phyloP scores from a whole-genome alignment of 2,888 invertebrate genomes.

The Siphlonurus alternatus region DNA sequence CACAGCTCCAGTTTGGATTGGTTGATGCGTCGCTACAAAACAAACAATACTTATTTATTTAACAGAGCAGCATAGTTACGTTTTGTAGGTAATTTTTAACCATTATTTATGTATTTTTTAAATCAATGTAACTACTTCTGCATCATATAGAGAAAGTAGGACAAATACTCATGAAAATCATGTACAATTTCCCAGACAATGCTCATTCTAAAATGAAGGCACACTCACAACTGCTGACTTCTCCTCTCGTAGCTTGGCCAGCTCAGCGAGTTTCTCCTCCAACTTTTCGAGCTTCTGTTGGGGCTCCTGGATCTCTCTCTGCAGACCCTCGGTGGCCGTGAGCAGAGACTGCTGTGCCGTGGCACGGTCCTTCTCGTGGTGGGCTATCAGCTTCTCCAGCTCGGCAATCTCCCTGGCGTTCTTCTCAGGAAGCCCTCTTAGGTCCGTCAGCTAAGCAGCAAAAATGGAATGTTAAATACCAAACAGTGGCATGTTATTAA shows the following conservation, averaged over 20 bases:
- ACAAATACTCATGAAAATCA: neutral
- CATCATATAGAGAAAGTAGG: too few species aligned
- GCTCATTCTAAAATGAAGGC: slow-evolving; percentile 4
- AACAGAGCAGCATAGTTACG: neutral
- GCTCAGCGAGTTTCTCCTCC: slow-evolving; percentile 23
- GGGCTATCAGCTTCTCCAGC: slow-evolving; percentile 23
- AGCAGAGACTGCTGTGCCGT: slow-evolving; percentile 23
- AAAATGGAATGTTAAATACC: slow-evolving; percentile 9
- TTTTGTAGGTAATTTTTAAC: too few species aligned
- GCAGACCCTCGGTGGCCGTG: slow-evolving; percentile 25
- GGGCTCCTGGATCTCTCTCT: slow-evolving; percentile 27
- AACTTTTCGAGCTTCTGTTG: slow-evolving; percentile 28
- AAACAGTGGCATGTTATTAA: too few species aligned
- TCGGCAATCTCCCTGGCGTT: slow-evolving; percentile 25
- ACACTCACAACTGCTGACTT: slow-evolving; percentile 16
- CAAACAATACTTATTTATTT: slow-evolving; percentile 8
- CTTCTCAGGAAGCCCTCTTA: slow-evolving; percentile 25
- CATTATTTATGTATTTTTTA: too few species aligned
- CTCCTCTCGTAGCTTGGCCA: slow-evolving; percentile 20
- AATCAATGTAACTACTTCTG: too few species aligned
- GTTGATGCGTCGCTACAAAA: slow-evolving; percentile 34
- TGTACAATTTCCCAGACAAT: too few species aligned
- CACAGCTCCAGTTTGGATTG: slow-evolving; percentile 69
- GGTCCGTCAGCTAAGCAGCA: slow-evolving; percentile 21
- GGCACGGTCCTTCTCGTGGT: slow-evolving; percentile 24